Evolutionary conservation across 2,888 invertebrate species (phyloP).

Genomic region (Ferdinandea cuprea): DNA sequence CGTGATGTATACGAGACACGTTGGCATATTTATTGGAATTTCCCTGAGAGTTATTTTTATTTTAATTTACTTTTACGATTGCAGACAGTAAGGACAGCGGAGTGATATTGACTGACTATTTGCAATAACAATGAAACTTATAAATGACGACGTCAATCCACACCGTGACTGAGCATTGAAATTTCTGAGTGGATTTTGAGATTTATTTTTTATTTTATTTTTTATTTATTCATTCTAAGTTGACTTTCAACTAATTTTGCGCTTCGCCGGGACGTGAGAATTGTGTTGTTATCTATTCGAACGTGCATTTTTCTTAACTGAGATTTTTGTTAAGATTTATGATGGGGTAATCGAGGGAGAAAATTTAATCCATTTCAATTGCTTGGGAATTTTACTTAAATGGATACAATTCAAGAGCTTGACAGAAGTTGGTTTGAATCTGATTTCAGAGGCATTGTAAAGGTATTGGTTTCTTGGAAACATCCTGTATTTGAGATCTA

Average conservation of each 20-base stretch:
- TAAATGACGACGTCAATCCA: conserved; percentile 31
- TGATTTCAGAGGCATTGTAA: too few relatives aligned
- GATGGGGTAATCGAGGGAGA: too few relatives aligned
- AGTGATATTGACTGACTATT: conserved; percentile 24
- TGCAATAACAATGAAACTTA: conserved; percentile 58
- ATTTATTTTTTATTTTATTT: not conserved
- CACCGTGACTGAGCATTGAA: conserved; percentile 24
- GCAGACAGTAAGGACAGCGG: not conserved
- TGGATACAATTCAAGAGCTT: too few relatives aligned
- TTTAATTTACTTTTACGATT: conserved; percentile 54
- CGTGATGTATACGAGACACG: not conserved
- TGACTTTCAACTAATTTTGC: too few relatives aligned
- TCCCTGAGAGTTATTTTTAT: conserved; percentile 47
- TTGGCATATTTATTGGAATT: conserved; percentile 53
- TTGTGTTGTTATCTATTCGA: not conserved
- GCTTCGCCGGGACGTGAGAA: not conserved
- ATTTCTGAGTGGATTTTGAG: conserved; percentile 6
- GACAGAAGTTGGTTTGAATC: too few relatives aligned
- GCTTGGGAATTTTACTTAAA: too few relatives aligned
- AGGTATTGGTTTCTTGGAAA: too few relatives aligned
- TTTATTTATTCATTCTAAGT: not conserved
- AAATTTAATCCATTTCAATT: too few relatives aligned
- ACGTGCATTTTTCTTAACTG: conserved; percentile 9
- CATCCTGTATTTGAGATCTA: too few relatives aligned
- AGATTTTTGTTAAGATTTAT: not conserved